These are phyloP conservation scores for Gymnoscelis rufifasciata DNA, from an alignment of 2,888 invertebrate species.

Conservation along the genomic window DNA sequence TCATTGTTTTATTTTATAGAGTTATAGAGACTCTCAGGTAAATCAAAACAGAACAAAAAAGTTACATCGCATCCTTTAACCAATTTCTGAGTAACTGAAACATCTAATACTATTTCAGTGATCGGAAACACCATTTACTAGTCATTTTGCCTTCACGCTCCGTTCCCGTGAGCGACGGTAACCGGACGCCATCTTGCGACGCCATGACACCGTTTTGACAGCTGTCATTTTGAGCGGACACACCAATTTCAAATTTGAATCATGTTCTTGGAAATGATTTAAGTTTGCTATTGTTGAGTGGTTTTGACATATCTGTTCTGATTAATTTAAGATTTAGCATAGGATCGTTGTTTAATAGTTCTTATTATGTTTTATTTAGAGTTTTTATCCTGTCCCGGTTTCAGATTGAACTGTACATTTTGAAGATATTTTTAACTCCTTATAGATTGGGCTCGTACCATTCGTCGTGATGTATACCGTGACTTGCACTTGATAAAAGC, in stretches of 20 bases:
- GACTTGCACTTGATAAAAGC: too few species aligned
- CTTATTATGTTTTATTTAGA: too few species aligned
- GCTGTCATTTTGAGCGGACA: constrained; percentile 71
- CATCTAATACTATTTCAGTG: constrained; percentile 46
- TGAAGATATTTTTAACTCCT: too few species aligned
- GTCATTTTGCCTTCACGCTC: constrained; percentile 64
- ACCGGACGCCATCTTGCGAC: constrained; percentile 72
- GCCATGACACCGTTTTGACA: constrained; percentile 74
- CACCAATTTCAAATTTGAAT: constrained; percentile 70
- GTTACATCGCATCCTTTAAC: neutral
- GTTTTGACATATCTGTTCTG: neutral
- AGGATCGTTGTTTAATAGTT: too few species aligned
- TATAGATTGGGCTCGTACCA: too few species aligned
- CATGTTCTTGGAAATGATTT: constrained; percentile 32
- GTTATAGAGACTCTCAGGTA: too few species aligned
- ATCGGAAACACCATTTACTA: constrained; percentile 67
- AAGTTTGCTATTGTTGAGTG: neutral
- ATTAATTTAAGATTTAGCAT: too few species aligned
- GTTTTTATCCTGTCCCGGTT: too few species aligned
- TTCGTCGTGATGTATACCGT: too few species aligned
- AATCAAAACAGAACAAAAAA: too few species aligned
- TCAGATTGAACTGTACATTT: too few species aligned
- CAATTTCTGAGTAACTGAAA: constrained; percentile 8
- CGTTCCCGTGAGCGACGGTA: constrained; percentile 63
- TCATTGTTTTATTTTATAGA: too few species aligned